Evolutionary conservation across 2,113 vertebrate genomes (phyloP), one percentile per base, ranked within the genome.

Genomic region (Fregetta grallaria): DNA sequence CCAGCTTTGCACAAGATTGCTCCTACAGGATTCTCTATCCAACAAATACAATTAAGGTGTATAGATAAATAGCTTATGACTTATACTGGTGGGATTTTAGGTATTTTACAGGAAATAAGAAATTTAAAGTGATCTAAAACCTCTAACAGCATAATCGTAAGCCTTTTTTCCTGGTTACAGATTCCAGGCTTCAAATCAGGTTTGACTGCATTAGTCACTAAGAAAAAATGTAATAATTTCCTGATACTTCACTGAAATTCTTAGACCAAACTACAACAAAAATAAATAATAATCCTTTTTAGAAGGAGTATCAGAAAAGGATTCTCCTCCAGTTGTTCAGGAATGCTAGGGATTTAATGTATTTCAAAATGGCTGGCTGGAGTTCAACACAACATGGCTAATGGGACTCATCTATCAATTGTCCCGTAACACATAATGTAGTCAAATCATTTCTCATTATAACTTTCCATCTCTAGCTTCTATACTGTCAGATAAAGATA

Each of bases 161-260:
- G 42, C 15, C 22, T 82, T 85, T 86, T 95, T 71, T 65, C 88
- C 21, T 25, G 25, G 49, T 68, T 94, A 65, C 49, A 65, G 40
- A 85, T 71, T 85, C 36, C 44, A 68, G 76, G 67, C 36, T 86
- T 85, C 88, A 78, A 82, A 85, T 78, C 61, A 88, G 13, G 21
- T 85, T 89, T 80, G 50, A 95, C 52, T 90, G 27, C 40, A 65
- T 88, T 88, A 91, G 38, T 77, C 87, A 89, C 42, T 53, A 75
- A 17, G 45, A 32, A 93, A 94, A 96, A 93, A 88, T 61, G 47
- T 49, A 86, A 20, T 52, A 32, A 79, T 90, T 90, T 96, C 88
- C 88, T 73, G 58, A 73, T 65, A 79, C 19, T 76, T 79, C 58
- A 76, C 63, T 52, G 42, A 85, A 81, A 78, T 67, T 87, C 61